phyloP scores from a whole-genome alignment of 2,113 vertebrate species.

The Phalacrocorax carbo region DNA sequence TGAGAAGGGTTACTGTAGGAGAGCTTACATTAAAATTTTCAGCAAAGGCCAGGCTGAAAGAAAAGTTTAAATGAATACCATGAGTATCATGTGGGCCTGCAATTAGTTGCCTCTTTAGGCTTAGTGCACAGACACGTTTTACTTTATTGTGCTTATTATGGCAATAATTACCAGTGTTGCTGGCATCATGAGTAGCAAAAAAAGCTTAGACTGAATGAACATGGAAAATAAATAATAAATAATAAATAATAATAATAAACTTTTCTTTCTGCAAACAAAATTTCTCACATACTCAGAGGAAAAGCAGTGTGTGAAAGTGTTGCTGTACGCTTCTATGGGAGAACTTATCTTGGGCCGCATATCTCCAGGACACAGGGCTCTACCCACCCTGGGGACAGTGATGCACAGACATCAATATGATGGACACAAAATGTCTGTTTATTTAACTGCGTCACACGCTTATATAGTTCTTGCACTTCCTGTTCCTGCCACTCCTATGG shows the following conservation, averaged over 20 bases:
- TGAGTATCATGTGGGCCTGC: background rate
- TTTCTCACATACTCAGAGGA: background rate
- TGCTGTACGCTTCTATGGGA: too few relatives aligned
- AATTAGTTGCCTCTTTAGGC: background rate
- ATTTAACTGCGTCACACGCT: too few relatives aligned
- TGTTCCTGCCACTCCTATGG: too few relatives aligned
- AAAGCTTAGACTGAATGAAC: accelerated
- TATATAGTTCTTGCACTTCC: too few relatives aligned
- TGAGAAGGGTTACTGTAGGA: background rate
- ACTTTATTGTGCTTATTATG: background rate
- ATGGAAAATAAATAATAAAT: background rate
- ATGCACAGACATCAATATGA: too few relatives aligned
- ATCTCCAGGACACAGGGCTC: too few relatives aligned
- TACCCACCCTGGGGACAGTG: too few relatives aligned
- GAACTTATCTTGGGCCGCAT: too few relatives aligned
- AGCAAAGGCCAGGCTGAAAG: background rate
- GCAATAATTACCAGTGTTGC: background rate
- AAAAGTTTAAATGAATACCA: background rate
- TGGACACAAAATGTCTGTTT: too few relatives aligned
- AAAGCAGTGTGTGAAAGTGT: too few relatives aligned
- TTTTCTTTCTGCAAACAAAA: background rate
- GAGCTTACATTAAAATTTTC: background rate
- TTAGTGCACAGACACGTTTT: background rate
- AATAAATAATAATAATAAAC: too few relatives aligned
- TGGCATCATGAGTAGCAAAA: background rate